Conservation (phyloP, 1,140 invertebrate genomes). For the Lordiphosa collinella region DNA sequence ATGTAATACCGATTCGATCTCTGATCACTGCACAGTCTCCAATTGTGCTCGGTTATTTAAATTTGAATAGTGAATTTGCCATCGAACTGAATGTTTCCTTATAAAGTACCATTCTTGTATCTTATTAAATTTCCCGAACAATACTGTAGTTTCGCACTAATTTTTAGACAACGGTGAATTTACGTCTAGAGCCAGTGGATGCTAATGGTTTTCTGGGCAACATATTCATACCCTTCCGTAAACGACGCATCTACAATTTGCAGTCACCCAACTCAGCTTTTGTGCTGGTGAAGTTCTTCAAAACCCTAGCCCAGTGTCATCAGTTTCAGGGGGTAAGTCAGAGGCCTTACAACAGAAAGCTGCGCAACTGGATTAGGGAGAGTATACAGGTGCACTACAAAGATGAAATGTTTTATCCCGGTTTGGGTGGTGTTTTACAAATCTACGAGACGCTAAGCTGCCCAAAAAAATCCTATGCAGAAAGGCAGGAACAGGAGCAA, state of each 20-base stretch:
- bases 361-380: conserved; percentile 62
- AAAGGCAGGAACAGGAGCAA: not conserved
- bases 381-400: conserved; percentile 54
- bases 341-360: conserved; percentile 42
- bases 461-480: not conserved
- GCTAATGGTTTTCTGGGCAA: conserved; percentile 46
- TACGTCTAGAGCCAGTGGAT: conserved; percentile 52
- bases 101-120: no score
- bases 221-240: conserved; percentile 66
- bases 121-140: no score
- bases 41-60: no score
- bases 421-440: conserved; percentile 62
- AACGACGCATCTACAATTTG: conserved; percentile 64
- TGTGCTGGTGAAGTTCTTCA: conserved; percentile 62
- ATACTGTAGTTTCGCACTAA: no score
- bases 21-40: no score
- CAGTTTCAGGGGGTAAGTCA: conserved; percentile 48
- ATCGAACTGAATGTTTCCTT: no score
- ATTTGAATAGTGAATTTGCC: no score
- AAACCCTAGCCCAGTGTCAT: conserved; percentile 54
- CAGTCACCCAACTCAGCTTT: conserved; percentile 43
- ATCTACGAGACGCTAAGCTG: conserved; percentile 42
- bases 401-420: conserved; percentile 74
- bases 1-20: no score
- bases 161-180: no score